Percentiles rank a stretch among this genome's conserved stretches.
Evolutionary conservation across 2,888 invertebrate species (phyloP).

Genomic region (Rhagonycha lutea): DNA sequence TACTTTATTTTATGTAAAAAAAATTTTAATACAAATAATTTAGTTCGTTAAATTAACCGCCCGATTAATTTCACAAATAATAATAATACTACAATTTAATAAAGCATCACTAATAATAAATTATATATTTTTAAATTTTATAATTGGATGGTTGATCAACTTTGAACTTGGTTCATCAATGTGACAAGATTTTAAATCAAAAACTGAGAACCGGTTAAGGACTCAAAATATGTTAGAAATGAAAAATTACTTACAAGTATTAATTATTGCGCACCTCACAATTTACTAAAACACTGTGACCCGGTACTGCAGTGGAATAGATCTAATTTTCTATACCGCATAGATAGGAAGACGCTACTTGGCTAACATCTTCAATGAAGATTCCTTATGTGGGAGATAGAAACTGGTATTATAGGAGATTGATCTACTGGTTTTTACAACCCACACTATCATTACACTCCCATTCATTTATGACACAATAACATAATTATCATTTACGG

Average conservation of each 20-base stretch:
- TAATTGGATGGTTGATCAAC: not conserved
- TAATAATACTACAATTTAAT: not conserved
- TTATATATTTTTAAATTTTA: not conserved
- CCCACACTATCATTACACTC: conserved; percentile 9
- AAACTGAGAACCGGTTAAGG: not conserved
- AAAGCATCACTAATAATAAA: not conserved
- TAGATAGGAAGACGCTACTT: not conserved
- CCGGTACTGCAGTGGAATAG: not conserved
- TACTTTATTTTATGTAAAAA: not conserved
- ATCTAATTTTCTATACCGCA: not conserved
- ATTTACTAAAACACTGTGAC: not conserved
- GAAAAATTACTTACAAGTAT: not conserved
- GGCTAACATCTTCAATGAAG: conserved; percentile 9
- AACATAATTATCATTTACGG: not conserved
- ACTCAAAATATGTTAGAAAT: not conserved
- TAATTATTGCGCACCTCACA: not conserved
- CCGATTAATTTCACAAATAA: not conserved
- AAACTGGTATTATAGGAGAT: conserved; percentile 13
- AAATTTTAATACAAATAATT: not conserved
- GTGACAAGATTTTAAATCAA: not conserved
- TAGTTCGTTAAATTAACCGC: not conserved
- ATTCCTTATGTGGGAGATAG: conserved; percentile 9
- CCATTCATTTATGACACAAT: conserved; percentile 5
- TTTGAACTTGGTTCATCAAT: not conserved
- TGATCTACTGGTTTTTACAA: conserved; percentile 10